These are phyloP conservation scores for Pocota personata DNA, from an alignment of 2,888 invertebrate species.

Conservation along the genomic window DNA sequence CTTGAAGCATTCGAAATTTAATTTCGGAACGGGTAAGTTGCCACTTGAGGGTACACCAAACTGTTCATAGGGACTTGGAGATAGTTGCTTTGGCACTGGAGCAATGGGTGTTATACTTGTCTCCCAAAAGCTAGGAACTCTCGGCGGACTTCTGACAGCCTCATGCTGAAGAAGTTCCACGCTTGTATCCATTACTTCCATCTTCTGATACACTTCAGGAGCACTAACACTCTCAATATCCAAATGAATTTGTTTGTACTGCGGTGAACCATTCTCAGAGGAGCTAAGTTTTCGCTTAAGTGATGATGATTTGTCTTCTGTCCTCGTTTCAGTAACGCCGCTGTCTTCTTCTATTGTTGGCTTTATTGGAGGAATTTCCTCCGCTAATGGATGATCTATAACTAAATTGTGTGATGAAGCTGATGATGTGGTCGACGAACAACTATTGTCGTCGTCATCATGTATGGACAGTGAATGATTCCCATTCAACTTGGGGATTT, in stretches of 20 bases:
- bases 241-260: slow-evolving; percentile 74
- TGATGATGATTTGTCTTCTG: slow-evolving; percentile 37
- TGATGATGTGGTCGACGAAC: slow-evolving; percentile 76
- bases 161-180: background rate
- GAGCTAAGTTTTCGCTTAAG: slow-evolving; percentile 77
- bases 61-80: slow-evolving; percentile 20
- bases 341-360: background rate
- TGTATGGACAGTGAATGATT: slow-evolving; percentile 52
- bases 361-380: slow-evolving; percentile 50
- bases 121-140: background rate
- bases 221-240: background rate
- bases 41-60: slow-evolving; percentile 1
- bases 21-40: slow-evolving; percentile 26
- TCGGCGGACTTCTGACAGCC: background rate
- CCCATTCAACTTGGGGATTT: slow-evolving; percentile 51
- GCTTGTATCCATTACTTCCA: background rate
- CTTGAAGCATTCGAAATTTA: slow-evolving; percentile 87
- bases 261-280: slow-evolving; percentile 69
- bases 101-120: background rate
- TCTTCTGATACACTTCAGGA: background rate
- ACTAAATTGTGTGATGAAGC: slow-evolving; percentile 81
- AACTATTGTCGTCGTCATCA: slow-evolving; percentile 61
- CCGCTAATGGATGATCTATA: slow-evolving; percentile 80
- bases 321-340: background rate
- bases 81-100: background rate